Percentiles rank a stretch among this genome's conserved stretches.
Conservation (phyloP, 2,797 vertebrate genomes). For the Pseudochirops corinnae region DNA sequence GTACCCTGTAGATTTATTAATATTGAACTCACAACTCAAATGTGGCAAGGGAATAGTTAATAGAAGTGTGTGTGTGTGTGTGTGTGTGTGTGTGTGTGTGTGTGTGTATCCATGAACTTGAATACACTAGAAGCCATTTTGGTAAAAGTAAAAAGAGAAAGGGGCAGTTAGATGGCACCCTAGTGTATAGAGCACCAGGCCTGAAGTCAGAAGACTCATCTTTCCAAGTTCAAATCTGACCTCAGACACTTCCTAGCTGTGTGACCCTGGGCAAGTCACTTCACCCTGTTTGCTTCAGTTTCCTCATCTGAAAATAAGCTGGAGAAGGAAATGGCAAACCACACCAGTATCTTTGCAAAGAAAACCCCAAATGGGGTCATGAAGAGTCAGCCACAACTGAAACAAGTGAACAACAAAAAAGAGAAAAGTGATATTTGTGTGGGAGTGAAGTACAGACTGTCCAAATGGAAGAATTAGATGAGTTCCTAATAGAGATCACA, state of each 20-base stretch:
- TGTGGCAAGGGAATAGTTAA: background rate
- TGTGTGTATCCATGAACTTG: background rate
- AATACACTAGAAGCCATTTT: background rate
- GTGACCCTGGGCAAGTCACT: background rate
- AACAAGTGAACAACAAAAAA: background rate
- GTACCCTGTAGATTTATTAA: background rate
- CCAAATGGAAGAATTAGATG: background rate
- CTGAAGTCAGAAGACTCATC: background rate
- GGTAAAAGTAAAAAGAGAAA: background rate
- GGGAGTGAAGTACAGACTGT: background rate
- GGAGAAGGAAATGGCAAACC: background rate
- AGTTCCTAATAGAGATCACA: background rate
- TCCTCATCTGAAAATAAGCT: background rate
- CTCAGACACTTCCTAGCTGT: background rate
- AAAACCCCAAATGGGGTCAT: background rate
- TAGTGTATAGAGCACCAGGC: background rate
- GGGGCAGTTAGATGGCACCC: background rate
- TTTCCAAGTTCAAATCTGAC: background rate
- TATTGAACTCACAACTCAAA: background rate
- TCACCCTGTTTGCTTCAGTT: background rate
- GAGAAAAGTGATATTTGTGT: background rate
- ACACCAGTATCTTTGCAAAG: background rate
- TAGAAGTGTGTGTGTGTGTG: background rate
- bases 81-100: too few species aligned
- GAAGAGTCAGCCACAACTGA: background rate